Evolutionary conservation across 2,797 vertebrate species (phyloP).

Genomic region (Clarias platycephalus): DNA sequence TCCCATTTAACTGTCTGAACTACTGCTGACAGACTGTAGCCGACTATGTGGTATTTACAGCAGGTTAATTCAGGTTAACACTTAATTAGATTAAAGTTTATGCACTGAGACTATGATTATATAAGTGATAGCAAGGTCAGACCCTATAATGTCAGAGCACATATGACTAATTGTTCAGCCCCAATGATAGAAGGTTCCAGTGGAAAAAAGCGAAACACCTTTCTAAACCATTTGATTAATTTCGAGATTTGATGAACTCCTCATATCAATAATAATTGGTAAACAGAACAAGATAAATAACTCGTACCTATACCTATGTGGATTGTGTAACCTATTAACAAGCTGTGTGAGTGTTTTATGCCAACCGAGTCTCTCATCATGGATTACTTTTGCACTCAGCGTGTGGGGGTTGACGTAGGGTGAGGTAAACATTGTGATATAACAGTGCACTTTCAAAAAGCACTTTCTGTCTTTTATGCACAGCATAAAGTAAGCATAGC

Average conservation of each 20-base stretch:
- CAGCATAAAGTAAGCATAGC: not conserved
- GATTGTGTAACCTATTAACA: not conserved
- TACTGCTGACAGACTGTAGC: not conserved
- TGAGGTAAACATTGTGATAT: not conserved
- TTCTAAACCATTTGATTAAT: not conserved
- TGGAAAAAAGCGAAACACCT: not conserved
- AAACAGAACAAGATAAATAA: not conserved
- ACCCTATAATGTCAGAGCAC: not conserved
- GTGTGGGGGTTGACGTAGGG: not conserved
- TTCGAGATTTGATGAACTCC: not conserved
- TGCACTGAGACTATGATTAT: constrained; percentile 3
- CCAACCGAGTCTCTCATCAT: not conserved
- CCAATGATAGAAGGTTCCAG: not conserved
- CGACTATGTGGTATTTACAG: constrained; percentile 12
- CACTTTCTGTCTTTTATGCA: not conserved
- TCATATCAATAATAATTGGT: not conserved
- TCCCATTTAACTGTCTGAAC: not conserved
- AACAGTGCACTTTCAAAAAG: not conserved
- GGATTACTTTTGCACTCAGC: not conserved
- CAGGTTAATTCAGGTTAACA: constrained; percentile 18
- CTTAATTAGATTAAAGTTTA: constrained; percentile 21
- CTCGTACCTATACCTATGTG: not conserved
- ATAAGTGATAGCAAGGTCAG: not conserved
- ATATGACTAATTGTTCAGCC: constrained; percentile 4
- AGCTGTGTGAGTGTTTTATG: not conserved